Evolutionary conservation across 2,113 vertebrate genomes (phyloP).

Genomic region (Otolemur garnettii): DNA sequence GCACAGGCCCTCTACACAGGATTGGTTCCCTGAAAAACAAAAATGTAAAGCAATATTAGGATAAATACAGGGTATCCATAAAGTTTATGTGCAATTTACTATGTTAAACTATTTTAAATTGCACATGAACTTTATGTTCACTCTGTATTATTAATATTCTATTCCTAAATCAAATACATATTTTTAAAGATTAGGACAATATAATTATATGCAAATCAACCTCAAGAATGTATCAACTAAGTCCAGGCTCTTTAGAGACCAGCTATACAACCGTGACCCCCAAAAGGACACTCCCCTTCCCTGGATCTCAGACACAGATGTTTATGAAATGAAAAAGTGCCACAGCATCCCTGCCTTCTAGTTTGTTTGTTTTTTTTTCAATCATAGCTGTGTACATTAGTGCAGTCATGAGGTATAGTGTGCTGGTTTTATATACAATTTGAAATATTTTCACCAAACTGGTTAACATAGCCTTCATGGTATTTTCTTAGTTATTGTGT

Average conservation of each 20-base stretch:
- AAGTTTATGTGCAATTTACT: no score
- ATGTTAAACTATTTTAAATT: no score
- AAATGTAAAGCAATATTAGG: neutral
- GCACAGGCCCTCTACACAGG: neutral
- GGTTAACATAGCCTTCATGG: no score
- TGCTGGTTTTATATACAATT: no score
- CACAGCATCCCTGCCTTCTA: neutral
- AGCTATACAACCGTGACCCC: neutral
- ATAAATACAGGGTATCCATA: neutral
- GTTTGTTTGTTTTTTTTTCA: neutral
- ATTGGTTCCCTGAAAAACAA: neutral
- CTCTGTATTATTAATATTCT: neutral
- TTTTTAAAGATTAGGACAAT: conserved; percentile 46
- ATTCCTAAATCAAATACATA: neutral
- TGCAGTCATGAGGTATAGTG: no score
- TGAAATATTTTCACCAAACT: no score
- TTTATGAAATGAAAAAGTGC: neutral
- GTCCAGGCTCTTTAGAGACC: neutral
- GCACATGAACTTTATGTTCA: no score
- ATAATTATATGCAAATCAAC: conserved; percentile 33
- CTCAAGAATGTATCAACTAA: conserved; percentile 3
- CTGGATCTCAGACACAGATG: neutral
- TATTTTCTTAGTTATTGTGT: no score
- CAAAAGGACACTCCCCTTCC: neutral
- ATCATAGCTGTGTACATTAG: no score